Evolutionary conservation across 1,140 invertebrate species (phyloP), one percentile per base, ranked within the genome.

Genomic region (Ladona fulva): DNA sequence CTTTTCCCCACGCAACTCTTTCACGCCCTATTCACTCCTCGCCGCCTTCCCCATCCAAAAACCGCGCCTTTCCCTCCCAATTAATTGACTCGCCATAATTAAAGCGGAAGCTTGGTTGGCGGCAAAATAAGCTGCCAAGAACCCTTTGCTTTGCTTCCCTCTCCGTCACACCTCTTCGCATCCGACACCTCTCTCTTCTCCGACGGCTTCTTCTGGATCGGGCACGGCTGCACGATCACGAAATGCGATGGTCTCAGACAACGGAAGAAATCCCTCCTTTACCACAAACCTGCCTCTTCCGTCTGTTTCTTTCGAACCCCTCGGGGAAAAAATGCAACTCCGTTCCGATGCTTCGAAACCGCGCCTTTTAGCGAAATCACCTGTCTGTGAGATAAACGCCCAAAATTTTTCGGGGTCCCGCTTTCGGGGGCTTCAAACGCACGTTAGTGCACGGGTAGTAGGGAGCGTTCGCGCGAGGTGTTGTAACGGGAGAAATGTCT

Each of bases 401-500:
- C n/a, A 12, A 16, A 66, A 19, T 22, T 22, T 66, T 66, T 66
- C 52, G 1, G 52, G n/a, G 52, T 12, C n/a, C 52, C 52, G 52
- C 52, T 66, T 66, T 22, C 52, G 52, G 52, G 52, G 52, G 52
- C 52, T 66, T 66, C 52, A 66, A 66, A 66, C 52, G 44, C 44
- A 19, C 44, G 44, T 52, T 19, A 10, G 44, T 19, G 44, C 44
- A 10, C 44, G 10, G n/a, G 19, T 19, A 10, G 44, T 19, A 52
- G 44, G 10, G 44, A 19, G 44, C 44, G 44, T 19, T 11, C 44
- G 44, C 44, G 52, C 12, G 52, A 66, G 52, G n/a, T 12, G 29
- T 37, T 66, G 52, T 66, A 66, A 66, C 52, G 52, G 52, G 52
- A 66, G 52, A 66, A 66, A 66, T 66, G 52, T 66, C 52, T 66